A percentile compares a stretch with the other conserved stretches of the same genome.
Conservation (phyloP, 2,797 vertebrate genomes). For the Danio jaintianensis region DNA sequence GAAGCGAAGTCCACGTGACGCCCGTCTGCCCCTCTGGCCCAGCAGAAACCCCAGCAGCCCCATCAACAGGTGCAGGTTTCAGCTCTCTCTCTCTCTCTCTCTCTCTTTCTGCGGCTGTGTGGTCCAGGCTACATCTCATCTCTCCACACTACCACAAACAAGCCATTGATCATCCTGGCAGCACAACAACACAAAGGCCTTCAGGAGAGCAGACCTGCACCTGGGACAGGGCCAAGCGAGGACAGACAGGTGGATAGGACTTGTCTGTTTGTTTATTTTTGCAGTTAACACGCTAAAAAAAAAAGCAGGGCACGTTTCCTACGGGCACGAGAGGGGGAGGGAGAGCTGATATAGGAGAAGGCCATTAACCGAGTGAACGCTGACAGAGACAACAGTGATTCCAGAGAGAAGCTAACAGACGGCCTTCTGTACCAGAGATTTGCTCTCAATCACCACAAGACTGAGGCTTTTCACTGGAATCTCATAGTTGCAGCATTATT, state of each 20-base stretch:
- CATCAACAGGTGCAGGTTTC: conserved; percentile 49
- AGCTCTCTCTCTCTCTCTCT: conserved; percentile 21
- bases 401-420: conserved; percentile 36
- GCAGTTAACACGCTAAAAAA: conserved; percentile 1
- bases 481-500: too few relatives aligned
- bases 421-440: conserved; percentile 31
- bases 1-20: conserved; percentile 20
- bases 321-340: background rate
- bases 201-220: conserved; percentile 24
- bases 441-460: conserved; percentile 5
- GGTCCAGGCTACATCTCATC: conserved; percentile 14
- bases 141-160: conserved; percentile 48
- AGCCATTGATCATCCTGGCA: conserved; percentile 51
- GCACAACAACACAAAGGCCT: conserved; percentile 47
- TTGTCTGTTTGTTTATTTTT: conserved; percentile 40
- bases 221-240: conserved; percentile 32
- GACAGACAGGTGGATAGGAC: conserved; percentile 45
- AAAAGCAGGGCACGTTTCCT: background rate
- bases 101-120: conserved; percentile 20
- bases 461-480: background rate
- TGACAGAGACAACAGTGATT: conserved; percentile 46
- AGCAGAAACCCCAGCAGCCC: conserved; percentile 25
- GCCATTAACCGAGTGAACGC: conserved; percentile 29
- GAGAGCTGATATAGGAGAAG: conserved; percentile 21
- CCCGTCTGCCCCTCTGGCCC: conserved; percentile 11